Base-by-base conservation (phyloP, 2,888 invertebrate species). In the Sminthurides aquaticus region DNA sequence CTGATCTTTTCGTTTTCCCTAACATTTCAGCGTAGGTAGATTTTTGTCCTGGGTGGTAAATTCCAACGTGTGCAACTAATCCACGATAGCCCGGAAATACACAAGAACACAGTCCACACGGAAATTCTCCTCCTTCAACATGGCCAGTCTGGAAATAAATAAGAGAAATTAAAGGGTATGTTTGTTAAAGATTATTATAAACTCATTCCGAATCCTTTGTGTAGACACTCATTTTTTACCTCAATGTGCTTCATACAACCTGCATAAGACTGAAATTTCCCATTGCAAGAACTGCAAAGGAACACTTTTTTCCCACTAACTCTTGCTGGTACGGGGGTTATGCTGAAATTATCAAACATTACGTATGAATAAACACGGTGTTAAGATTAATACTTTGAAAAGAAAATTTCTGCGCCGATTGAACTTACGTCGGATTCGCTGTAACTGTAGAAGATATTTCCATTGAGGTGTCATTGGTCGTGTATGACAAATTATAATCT, bases 261-360 rank as follows among this genome's bases (percentile, higher is more conserved):
- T 20, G 27, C 24, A n/a, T 58, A n/a, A 1, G 58, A 52, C 28
- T 52, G 20, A 49, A 64, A 64, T 2, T 57, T 25, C 24, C 52
- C 58, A 8, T 58, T 52, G 49, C 64, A 64, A 3, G 58, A 24
- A 26, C 58, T 27, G 26, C 64, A 64, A 11, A 59, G 20, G 18
- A 34, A 64, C 2, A n/a, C 11, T 25, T 25, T 24, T 49, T 64
- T 64, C n/a, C 57, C 49, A 11, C 29, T 24, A n/a, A 59, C 49
- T 3, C 52, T 18, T 26, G 49, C 29, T n/a, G 64, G 64, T 29
- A 49, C 22, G 5, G 49, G 49, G 28, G 5, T 5, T 20, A 52
- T 52, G 5, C 60, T 60, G 52, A 26, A 25, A 8, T 43, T 20
- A 55, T 18, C 20, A 18, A 55, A 22, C 15, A 55, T 2, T 24